Base-by-base conservation (phyloP, 2,113 vertebrate genomes). In the Triplophysa dalaica region DNA sequence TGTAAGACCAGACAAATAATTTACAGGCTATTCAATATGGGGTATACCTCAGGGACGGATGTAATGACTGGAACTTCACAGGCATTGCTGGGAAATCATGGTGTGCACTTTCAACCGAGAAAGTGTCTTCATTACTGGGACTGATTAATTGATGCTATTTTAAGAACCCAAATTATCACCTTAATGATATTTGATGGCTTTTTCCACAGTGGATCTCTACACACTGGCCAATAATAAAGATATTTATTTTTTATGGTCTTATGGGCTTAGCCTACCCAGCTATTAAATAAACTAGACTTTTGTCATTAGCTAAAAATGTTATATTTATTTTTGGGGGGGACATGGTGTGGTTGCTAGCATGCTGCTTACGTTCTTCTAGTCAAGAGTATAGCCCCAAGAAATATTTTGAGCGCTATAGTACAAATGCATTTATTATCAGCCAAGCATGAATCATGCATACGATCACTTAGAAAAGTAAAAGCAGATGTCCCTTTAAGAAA, bases 11-110 rank as follows among this genome's bases (percentile, higher is more conserved):
- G 50, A 72, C 75, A 21, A 33, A 41, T 48, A 77, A 45, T 60
- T 48, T 70, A 65, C 75, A 73, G 52, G 41, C 22, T 22, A 48
- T 74, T 74, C 50, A 21, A 74, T 75, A 38, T 22, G 22, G 62
- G 41, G 68, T 41, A 69, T 79, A 82, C 45, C 75, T 68, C 69
- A 52, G 81, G 74, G 61, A 68, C 68, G 0, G 21, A 24, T 60
- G 50, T 78, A 72, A 74, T 64, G 68, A 38, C 61, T 66, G 38
- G 38, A 80, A 80, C 41, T 60, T 66, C 70, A 67, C 63, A 58
- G 41, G 33, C 24, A 13, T 61, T 67, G 38, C 70, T 58, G 24
- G 22, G 33, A 58, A 80, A 66, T 21, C 16, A 13, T 54, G 61
- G 43, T 38, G 45, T 74, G 60, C 2, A 61, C 68, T 41, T 64